Evolutionary conservation across 2,888 invertebrate species (phyloP).

Genomic region (Halictus quadricinctus): DNA sequence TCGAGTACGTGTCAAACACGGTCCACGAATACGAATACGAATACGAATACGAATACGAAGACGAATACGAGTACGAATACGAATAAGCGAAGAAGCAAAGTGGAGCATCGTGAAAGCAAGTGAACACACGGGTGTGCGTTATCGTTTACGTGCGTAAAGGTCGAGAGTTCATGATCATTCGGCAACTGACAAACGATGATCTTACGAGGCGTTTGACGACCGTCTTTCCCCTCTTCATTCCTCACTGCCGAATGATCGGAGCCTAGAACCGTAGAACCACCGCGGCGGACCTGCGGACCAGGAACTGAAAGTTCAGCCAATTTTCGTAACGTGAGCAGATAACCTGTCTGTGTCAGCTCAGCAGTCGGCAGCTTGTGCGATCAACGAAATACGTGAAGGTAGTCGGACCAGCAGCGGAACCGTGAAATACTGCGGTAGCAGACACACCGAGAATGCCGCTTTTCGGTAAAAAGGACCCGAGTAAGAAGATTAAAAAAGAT

Average conservation of each 20-base stretch:
- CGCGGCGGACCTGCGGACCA: not conserved
- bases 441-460: constrained; percentile 88
- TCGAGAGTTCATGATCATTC: constrained; percentile 67
- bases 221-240: constrained; percentile 13
- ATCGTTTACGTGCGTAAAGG: constrained; percentile 63
- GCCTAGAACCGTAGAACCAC: constrained; percentile 6
- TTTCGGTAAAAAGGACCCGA: constrained; percentile 94
- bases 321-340: constrained; percentile 13
- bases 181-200: constrained; percentile 59
- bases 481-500: constrained; percentile 93
- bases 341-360: constrained; percentile 44
- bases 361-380: not conserved
- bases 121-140: constrained; percentile 43
- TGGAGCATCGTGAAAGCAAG: constrained; percentile 33
- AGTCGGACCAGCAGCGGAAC: not conserved
- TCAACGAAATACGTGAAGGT: not conserved
- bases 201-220: constrained; percentile 56
- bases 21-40: constrained; percentile 37
- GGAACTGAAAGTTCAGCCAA: not conserved
- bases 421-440: not conserved
- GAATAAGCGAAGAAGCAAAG: constrained; percentile 22
- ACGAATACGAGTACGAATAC: too few species aligned
- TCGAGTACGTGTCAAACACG: constrained; percentile 58
- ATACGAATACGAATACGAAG: not conserved
- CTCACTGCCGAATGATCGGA: constrained; percentile 47